Percentiles rank a stretch among this genome's conserved stretches.
Evolutionary conservation across 2,797 vertebrate genomes (phyloP).

Genomic region (Steatocranus sp.): DNA sequence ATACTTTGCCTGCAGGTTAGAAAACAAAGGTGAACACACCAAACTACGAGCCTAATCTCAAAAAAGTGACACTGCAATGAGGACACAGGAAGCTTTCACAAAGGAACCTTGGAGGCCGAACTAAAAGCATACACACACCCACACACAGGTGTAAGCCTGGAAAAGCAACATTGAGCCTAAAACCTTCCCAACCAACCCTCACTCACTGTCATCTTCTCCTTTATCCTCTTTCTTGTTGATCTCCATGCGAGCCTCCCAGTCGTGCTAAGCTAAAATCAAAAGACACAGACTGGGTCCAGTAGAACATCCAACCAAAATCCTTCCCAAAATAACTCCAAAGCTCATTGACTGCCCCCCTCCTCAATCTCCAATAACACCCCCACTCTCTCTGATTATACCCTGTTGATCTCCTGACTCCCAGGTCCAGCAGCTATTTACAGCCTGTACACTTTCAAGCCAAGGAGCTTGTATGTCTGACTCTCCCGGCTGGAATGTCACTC

Average conservation of each 20-base stretch:
- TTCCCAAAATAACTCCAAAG: constrained; percentile 28
- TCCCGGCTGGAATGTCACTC: constrained; percentile 24
- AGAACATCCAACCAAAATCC: constrained; percentile 20
- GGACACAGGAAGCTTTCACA: background rate
- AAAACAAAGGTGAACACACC: background rate
- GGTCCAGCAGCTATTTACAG: constrained; percentile 43
- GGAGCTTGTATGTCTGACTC: constrained; percentile 14
- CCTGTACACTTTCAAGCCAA: background rate
- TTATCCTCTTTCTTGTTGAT: constrained; percentile 24
- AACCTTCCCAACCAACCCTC: background rate
- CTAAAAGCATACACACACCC: background rate
- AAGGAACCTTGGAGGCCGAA: background rate
- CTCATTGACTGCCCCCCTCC: background rate
- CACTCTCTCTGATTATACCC: background rate
- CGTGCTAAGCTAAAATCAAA: constrained; percentile 28
- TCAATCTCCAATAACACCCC: constrained; percentile 15
- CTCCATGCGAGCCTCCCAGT: constrained; percentile 37
- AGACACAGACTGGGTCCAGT: constrained; percentile 21
- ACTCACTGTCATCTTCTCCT: constrained; percentile 58
- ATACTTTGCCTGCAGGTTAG: background rate
- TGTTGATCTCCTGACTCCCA: constrained; percentile 31
- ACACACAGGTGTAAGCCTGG: background rate
- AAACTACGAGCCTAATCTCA: background rate
- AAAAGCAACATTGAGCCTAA: constrained; percentile 5
- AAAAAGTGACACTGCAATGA: background rate